Evolutionary conservation across 2,888 invertebrate genomes (phyloP).

Genomic region (Suillia variegata): DNA sequence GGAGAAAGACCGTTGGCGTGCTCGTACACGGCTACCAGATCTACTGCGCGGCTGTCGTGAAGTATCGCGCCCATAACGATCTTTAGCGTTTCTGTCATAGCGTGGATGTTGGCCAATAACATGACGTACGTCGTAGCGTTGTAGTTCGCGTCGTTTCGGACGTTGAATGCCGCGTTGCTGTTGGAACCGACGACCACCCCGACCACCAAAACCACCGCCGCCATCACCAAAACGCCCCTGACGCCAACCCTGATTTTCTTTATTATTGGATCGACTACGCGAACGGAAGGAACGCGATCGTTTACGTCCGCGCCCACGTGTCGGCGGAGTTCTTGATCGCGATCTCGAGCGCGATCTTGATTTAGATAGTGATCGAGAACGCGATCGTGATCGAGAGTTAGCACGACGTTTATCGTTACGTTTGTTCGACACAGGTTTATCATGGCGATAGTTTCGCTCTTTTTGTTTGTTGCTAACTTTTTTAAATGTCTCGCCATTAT

Average conservation of each 20-base stretch:
- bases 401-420: conserved; percentile 13
- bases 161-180: conserved; percentile 35
- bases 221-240: conserved; percentile 44
- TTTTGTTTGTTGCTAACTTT: conserved; percentile 79
- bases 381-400: conserved; percentile 30
- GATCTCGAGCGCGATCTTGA: conserved; percentile 3
- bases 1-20: conserved; percentile 48
- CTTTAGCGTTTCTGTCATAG: conserved; percentile 69
- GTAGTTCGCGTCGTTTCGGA: conserved; percentile 76
- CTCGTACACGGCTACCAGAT: conserved; percentile 41
- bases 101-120: conserved; percentile 68
- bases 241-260: conserved; percentile 44
- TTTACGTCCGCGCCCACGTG: conserved; percentile 22
- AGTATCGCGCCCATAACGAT: conserved; percentile 80
- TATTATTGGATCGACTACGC: conserved; percentile 49
- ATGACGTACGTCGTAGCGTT: conserved; percentile 82
- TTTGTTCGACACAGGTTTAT: conserved; percentile 57
- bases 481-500: conserved; percentile 71
- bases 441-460: conserved; percentile 79
- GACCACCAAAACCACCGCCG: conserved; percentile 34
- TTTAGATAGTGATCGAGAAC: conserved; percentile 17
- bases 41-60: conserved; percentile 61
- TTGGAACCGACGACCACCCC: conserved; percentile 36
- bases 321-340: conserved; percentile 25
- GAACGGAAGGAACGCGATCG: conserved; percentile 32